Conservation (phyloP, 2,113 vertebrate genomes). For the Lamprotornis superbus region DNA sequence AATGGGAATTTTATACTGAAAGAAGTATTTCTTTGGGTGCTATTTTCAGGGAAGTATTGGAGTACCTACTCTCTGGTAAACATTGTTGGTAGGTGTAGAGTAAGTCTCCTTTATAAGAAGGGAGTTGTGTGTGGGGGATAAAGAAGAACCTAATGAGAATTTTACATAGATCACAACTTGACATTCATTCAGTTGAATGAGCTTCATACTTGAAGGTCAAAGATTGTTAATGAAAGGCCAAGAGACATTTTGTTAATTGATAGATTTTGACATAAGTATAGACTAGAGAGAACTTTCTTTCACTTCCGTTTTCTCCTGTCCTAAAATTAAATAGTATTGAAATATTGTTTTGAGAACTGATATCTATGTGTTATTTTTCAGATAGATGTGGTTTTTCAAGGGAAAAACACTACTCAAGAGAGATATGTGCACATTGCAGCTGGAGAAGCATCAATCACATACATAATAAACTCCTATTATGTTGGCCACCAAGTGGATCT, state of each 20-base stretch:
- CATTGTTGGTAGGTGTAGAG: background rate
- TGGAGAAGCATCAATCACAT: constrained; percentile 64
- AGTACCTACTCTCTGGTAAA: background rate
- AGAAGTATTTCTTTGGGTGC: background rate
- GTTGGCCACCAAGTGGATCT: constrained; percentile 52
- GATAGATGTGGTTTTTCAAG: constrained; percentile 38
- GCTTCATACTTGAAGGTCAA: background rate
- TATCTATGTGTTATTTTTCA: background rate
- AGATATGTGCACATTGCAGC: constrained; percentile 56
- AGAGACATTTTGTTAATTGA: background rate
- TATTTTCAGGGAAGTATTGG: background rate
- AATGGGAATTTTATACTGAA: background rate
- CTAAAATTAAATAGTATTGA: background rate
- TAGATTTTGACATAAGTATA: background rate
- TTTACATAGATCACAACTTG: background rate
- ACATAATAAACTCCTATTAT: constrained; percentile 60
- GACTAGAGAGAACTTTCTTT: background rate
- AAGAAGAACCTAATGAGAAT: background rate
- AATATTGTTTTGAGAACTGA: background rate
- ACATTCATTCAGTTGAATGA: background rate
- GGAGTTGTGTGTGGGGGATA: background rate
- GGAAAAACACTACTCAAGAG: constrained; percentile 41
- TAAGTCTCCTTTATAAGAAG: background rate
- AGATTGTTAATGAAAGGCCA: background rate
- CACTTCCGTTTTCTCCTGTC: background rate